A percentile compares a stretch with the other conserved stretches of the same genome.
Conservation (phyloP, 2,797 vertebrate genomes). For the Miichthys miiuy region DNA sequence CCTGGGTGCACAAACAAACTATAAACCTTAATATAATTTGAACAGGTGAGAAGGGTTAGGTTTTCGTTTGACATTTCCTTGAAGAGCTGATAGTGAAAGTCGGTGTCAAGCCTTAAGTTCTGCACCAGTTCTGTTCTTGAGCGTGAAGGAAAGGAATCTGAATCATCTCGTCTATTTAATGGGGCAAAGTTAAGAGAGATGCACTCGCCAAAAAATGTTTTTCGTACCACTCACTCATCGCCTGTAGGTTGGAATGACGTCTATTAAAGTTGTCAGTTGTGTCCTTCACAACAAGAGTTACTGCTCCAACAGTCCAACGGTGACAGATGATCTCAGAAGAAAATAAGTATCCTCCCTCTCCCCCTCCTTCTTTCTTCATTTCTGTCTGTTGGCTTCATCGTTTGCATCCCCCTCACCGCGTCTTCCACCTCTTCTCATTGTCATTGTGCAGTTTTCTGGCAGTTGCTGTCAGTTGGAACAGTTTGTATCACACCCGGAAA, state of each 20-base stretch:
- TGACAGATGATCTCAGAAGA: constrained; percentile 9
- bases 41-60: too few relatives aligned
- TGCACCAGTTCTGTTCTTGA: not conserved
- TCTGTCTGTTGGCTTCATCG: constrained; percentile 12
- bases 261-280: constrained; percentile 1
- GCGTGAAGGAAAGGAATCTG: not conserved
- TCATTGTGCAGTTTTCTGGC: constrained; percentile 26
- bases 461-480: constrained; percentile 26
- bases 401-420: not conserved
- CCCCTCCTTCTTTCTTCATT: not conserved
- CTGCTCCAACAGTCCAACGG: not conserved
- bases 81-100: not conserved
- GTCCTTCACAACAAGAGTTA: constrained; percentile 17
- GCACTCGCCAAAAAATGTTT: not conserved
- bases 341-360: not conserved
- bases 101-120: not conserved
- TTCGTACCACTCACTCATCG: not conserved
- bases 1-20: too few relatives aligned
- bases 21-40: too few relatives aligned
- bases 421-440: constrained; percentile 5
- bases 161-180: not conserved
- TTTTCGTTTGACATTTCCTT: not conserved
- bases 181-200: not conserved
- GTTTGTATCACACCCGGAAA: constrained; percentile 37
- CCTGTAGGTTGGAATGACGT: not conserved